phyloP scores from a whole-genome alignment of 1,140 invertebrate genomes.

The Odontomachus brunneus region DNA sequence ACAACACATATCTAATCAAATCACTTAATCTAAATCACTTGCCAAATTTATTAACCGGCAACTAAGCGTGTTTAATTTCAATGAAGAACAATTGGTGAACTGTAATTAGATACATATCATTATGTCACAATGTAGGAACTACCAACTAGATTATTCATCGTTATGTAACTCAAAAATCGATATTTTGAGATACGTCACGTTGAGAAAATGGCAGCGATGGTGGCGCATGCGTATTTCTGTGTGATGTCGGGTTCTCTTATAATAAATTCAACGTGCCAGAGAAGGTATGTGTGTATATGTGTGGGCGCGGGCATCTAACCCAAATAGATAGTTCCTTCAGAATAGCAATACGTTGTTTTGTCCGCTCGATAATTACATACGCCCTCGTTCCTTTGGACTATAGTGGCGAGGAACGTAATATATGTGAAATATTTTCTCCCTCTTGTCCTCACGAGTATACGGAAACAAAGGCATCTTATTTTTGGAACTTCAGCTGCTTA shows the following conservation, averaged over 20 bases:
- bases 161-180: constrained; percentile 29
- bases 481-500: constrained; percentile 2
- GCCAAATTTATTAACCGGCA: not conserved
- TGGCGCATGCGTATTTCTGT: constrained; percentile 32
- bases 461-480: constrained; percentile 38
- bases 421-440: constrained; percentile 47
- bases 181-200: constrained; percentile 21
- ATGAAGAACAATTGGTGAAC: too few relatives aligned
- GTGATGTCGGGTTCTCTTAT: constrained; percentile 5
- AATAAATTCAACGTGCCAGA: constrained; percentile 41
- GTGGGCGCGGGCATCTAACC: not conserved
- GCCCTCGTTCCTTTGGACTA: constrained; percentile 19
- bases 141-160: not conserved
- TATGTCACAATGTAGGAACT: not conserved
- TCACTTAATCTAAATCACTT: not conserved
- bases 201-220: constrained; percentile 38
- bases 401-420: constrained; percentile 27
- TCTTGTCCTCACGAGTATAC: constrained; percentile 15
- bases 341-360: constrained; percentile 42
- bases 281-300: too few relatives aligned
- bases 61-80: not conserved
- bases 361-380: constrained; percentile 43
- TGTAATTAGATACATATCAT: not conserved
- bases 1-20: not conserved
- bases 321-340: constrained; percentile 27